A percentile compares a stretch with the other conserved stretches of the same genome.
Conservation (phyloP, 2,113 vertebrate genomes). For the Cryptotis parvus region DNA sequence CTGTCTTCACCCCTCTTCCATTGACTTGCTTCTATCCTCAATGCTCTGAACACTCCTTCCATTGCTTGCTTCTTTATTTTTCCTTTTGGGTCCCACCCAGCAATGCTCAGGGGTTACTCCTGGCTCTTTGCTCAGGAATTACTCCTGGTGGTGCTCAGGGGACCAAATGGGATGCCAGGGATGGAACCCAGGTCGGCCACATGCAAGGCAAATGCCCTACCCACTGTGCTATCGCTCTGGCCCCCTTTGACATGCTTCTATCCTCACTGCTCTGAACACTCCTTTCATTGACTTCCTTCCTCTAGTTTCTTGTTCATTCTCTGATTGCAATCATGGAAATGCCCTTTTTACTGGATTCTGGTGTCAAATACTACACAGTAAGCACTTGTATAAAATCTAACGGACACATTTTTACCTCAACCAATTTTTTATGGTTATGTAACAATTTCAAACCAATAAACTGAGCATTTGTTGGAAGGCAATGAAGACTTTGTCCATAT, state of each 20-base stretch:
- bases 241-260: no score
- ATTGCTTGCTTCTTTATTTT: no score
- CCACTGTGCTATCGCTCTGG: no score
- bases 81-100: no score
- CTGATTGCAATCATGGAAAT: background rate
- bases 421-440: background rate
- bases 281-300: background rate
- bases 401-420: background rate
- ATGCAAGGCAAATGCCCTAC: no score
- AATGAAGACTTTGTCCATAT: background rate
- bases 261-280: background rate
- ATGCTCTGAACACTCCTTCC: no score
- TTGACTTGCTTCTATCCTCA: background rate
- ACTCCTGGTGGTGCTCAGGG: no score
- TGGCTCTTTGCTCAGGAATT: no score
- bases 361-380: background rate
- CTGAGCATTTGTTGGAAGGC: slow-evolving; percentile 26
- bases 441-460: slow-evolving; percentile 33
- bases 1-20: background rate
- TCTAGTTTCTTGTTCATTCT: no score
- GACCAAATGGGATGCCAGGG: no score
- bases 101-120: no score
- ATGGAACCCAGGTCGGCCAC: no score
- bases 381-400: background rate
- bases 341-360: background rate